phyloP scores from a whole-genome alignment of 2,888 invertebrate genomes.

The Trichopoda pennipes region DNA sequence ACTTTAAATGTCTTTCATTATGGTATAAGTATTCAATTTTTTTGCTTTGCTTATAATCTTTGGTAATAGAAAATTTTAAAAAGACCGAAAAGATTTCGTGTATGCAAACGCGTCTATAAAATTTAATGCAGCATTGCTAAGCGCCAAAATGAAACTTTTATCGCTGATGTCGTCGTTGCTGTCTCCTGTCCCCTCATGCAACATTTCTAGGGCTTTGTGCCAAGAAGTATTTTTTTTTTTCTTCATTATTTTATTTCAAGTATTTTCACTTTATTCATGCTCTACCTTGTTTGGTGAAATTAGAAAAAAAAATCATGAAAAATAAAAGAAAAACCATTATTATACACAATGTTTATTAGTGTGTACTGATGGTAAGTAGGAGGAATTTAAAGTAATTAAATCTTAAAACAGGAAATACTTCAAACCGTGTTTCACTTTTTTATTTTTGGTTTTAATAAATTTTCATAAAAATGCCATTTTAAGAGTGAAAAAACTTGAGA shows the following conservation, averaged over 20 bases:
- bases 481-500: too few relatives aligned
- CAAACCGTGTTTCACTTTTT: neutral
- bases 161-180: constrained; percentile 7
- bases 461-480: too few relatives aligned
- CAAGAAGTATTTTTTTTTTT: constrained; percentile 52
- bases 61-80: constrained; percentile 49
- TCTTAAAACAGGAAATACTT: neutral
- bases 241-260: constrained; percentile 44
- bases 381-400: constrained; percentile 17
- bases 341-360: constrained; percentile 12
- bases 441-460: neutral
- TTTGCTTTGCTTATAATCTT: constrained; percentile 40
- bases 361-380: constrained; percentile 29
- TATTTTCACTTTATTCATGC: constrained; percentile 65
- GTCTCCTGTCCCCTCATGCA: constrained; percentile 29
- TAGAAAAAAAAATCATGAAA: constrained; percentile 54
- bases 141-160: constrained; percentile 67
- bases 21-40: constrained; percentile 41
- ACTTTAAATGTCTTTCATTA: constrained; percentile 35
- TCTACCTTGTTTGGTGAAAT: constrained; percentile 65
- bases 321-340: constrained; percentile 55
- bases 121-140: constrained; percentile 70
- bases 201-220: constrained; percentile 63
- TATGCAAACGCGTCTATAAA: constrained; percentile 59
- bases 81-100: constrained; percentile 54